Conservation (phyloP, 2,113 vertebrate species). For the Tonatia bakeri region DNA sequence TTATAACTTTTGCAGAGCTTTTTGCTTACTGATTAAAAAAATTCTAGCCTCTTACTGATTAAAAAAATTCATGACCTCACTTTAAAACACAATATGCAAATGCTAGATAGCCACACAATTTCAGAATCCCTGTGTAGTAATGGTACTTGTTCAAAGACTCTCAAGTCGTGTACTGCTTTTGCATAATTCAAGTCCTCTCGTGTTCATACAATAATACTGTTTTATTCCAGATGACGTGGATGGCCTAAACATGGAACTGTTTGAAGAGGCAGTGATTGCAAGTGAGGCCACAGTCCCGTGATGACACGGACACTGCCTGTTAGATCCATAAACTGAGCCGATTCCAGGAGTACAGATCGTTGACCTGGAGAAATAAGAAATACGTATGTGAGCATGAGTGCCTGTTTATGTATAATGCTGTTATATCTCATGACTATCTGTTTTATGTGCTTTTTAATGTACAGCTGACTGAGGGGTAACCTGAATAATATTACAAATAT, state of each 20-base stretch:
- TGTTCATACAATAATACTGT: background rate
- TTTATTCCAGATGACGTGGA: background rate
- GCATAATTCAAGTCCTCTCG: background rate
- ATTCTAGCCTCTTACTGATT: background rate
- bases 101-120: background rate
- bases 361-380: background rate
- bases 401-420: background rate
- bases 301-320: background rate
- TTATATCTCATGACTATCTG: background rate
- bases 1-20: background rate
- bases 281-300: background rate
- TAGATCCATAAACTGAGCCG: background rate
- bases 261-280: background rate
- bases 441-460: background rate
- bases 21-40: background rate
- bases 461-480: background rate
- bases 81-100: constrained; percentile 14
- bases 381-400: background rate
- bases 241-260: background rate
- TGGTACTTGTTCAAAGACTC: background rate
- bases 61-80: background rate
- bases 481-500: background rate
- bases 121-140: background rate
- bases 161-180: background rate
- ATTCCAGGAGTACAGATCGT: background rate